Evolutionary conservation across 2,888 invertebrate genomes (phyloP).

Genomic region (Belgica antarctica): DNA sequence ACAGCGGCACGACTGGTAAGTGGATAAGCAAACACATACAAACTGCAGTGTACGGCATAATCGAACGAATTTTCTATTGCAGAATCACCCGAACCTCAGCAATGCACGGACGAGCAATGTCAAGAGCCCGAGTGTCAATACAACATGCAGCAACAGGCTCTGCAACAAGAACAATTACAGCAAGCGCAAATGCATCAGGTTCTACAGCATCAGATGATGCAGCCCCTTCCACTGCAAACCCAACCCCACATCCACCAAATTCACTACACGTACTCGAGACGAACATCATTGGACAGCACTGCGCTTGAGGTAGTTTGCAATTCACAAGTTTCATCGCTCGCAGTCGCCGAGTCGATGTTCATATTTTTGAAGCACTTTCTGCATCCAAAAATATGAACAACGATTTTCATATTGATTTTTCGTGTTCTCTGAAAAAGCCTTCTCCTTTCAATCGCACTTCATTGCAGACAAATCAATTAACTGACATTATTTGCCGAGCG

Average conservation of each 20-base stretch:
- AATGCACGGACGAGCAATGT: slow-evolving; percentile 37
- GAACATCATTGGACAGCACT: slow-evolving; percentile 43
- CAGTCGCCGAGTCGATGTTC: neutral
- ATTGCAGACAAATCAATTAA: slow-evolving; percentile 56
- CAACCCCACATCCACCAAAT: slow-evolving; percentile 41
- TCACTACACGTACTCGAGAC: slow-evolving; percentile 39
- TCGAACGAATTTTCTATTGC: too few relatives aligned
- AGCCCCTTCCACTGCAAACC: slow-evolving; percentile 19
- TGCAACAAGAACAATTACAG: slow-evolving; percentile 48
- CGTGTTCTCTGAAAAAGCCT: neutral
- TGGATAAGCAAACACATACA: too few relatives aligned
- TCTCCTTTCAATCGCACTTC: neutral
- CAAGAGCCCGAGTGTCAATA: slow-evolving; percentile 40
- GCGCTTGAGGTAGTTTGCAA: slow-evolving; percentile 35
- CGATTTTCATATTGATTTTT: slow-evolving; percentile 9
- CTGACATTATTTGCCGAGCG: slow-evolving; percentile 56
- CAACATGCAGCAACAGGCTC: slow-evolving; percentile 51
- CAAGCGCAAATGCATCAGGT: slow-evolving; percentile 47
- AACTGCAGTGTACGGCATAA: too few relatives aligned
- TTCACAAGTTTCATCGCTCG: neutral
- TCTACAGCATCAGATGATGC: slow-evolving; percentile 25
- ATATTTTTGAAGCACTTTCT: neutral
- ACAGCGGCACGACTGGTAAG: slow-evolving; percentile 52
- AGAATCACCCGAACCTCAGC: slow-evolving; percentile 40
- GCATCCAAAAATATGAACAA: neutral